These are phyloP conservation scores for Drosophila rellima DNA, from an alignment of 2,888 invertebrate genomes.

Conservation along the genomic window DNA sequence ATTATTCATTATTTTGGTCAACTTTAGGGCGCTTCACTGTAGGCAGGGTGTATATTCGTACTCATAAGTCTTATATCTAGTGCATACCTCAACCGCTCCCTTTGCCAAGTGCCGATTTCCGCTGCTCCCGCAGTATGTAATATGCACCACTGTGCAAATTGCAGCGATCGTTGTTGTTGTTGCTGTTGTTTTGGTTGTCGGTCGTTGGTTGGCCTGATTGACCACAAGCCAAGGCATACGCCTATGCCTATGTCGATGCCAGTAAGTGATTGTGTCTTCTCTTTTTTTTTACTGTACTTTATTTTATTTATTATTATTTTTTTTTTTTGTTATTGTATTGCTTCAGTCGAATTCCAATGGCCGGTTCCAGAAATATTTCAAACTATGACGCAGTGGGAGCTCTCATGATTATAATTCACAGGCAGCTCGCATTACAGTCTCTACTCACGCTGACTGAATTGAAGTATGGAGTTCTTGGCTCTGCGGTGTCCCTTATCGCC, in stretches of 20 bases:
- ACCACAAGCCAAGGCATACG: slow-evolving; percentile 4
- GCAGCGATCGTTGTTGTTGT: slow-evolving; percentile 3
- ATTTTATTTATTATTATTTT: not conserved
- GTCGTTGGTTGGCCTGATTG: slow-evolving; percentile 10
- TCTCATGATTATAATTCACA: slow-evolving; percentile 56
- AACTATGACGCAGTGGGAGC: slow-evolving; percentile 53
- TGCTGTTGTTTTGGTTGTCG: slow-evolving; percentile 3
- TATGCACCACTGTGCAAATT: slow-evolving; percentile 48
- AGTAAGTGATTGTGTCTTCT: slow-evolving; percentile 17
- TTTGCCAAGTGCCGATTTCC: slow-evolving; percentile 44
- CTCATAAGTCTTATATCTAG: not conserved
- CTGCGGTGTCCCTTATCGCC: slow-evolving; percentile 44
- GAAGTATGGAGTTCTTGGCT: slow-evolving; percentile 17
- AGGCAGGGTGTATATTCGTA: not conserved
- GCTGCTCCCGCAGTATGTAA: slow-evolving; percentile 17
- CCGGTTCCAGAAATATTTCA: slow-evolving; percentile 26
- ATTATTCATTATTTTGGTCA: not conserved
- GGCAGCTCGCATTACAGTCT: slow-evolving; percentile 64
- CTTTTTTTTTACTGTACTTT: not conserved
- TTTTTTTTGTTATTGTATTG: slow-evolving; percentile 11
- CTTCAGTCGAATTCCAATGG: slow-evolving; percentile 3
- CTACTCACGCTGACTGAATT: slow-evolving; percentile 28
- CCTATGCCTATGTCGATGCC: slow-evolving; percentile 12
- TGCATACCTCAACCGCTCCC: slow-evolving; percentile 33
- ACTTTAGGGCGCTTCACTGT: slow-evolving; percentile 15